Conservation (phyloP, 1,140 invertebrate genomes). For the Dufourea novaeangliae region DNA sequence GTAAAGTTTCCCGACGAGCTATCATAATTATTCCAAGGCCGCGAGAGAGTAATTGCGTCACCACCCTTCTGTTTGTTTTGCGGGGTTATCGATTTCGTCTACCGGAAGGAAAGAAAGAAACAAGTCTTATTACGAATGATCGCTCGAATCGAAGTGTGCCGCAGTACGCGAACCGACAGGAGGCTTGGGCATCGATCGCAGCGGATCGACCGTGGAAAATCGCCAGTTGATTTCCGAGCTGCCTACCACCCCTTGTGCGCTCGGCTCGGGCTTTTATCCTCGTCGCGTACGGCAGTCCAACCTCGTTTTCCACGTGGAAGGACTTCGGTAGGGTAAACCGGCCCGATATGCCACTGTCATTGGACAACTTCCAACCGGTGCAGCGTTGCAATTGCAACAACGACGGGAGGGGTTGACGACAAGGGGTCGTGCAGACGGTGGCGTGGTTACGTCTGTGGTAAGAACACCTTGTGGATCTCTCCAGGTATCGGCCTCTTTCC, state of each 20-base stretch:
- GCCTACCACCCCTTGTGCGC: too few relatives aligned
- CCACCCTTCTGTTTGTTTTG: neutral
- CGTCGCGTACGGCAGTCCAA: conserved; percentile 48
- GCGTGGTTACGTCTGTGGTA: too few relatives aligned
- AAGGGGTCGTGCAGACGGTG: neutral
- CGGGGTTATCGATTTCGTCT: too few relatives aligned
- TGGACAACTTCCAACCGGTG: conserved; percentile 65
- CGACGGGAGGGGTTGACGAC: neutral
- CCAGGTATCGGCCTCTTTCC: conserved; percentile 38
- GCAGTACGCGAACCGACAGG: conserved; percentile 30
- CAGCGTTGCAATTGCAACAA: conserved; percentile 54
- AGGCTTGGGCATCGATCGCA: neutral
- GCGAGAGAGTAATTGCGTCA: conserved; percentile 14
- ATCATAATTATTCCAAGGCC: conserved; percentile 19
- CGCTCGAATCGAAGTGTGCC: conserved; percentile 16
- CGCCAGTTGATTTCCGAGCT: conserved; percentile 51
- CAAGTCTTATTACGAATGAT: conserved; percentile 51
- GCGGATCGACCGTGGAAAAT: conserved; percentile 60
- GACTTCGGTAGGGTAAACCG: conserved; percentile 50
- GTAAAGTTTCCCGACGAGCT: conserved; percentile 21
- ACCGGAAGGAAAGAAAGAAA: too few relatives aligned
- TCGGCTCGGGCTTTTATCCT: conserved; percentile 31
- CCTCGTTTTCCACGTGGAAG: conserved; percentile 58
- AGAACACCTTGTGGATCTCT: conserved; percentile 39
- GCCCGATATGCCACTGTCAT: conserved; percentile 53